phyloP scores from a whole-genome alignment of 2,888 invertebrate species.

The Nymphalis c-album region DNA sequence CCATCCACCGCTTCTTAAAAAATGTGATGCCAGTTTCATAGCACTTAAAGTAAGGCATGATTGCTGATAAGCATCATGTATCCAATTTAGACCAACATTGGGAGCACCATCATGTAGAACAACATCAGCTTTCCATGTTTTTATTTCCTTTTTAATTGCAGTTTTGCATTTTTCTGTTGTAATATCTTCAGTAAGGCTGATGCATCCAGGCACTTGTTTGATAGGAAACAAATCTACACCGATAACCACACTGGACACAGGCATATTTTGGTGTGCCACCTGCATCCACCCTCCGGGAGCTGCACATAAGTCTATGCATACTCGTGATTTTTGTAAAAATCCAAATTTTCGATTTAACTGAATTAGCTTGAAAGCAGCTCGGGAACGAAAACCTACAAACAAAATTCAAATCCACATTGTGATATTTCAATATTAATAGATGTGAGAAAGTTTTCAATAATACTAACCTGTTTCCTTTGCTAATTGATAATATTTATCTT shows the following conservation, averaged over 20 bases:
- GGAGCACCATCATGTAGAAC: constrained; percentile 99
- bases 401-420: not conserved
- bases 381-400: constrained; percentile 92
- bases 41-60: constrained; percentile 95
- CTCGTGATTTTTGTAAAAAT: constrained; percentile 96
- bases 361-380: constrained; percentile 99
- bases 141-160: constrained; percentile 90
- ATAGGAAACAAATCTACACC: constrained; percentile 99
- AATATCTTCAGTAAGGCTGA: constrained; percentile 95
- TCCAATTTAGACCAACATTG: constrained; percentile 98
- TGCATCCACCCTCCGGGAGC: constrained; percentile 99
- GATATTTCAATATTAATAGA: not conserved
- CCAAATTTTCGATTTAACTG: constrained; percentile 98
- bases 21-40: constrained; percentile 93
- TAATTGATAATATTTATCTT: constrained; percentile 98
- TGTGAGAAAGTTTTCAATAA: not conserved
- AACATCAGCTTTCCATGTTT: constrained; percentile 98
- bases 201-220: constrained; percentile 91
- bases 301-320: constrained; percentile 98
- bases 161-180: constrained; percentile 96
- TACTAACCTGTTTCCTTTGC: constrained; percentile 97
- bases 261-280: constrained; percentile 98
- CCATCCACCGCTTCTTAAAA: constrained; percentile 95
- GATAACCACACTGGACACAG: constrained; percentile 95
- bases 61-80: constrained; percentile 98